These are phyloP conservation scores for Psammodynastes pulverulentus DNA, from an alignment of 2,113 vertebrate species.

Conservation along the genomic window DNA sequence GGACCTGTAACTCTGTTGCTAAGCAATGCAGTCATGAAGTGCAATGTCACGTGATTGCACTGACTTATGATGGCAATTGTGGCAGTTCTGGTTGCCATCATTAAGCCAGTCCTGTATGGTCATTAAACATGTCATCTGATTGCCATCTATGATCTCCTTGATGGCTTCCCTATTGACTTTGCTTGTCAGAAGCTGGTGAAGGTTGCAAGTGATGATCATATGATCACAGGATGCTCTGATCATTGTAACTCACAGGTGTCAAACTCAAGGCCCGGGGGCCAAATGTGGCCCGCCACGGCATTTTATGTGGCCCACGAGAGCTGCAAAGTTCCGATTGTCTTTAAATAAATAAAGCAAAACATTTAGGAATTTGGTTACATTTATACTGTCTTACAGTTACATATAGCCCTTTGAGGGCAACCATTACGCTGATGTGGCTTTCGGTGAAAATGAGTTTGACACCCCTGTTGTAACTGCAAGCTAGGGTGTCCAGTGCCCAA, in stretches of 20 bases:
- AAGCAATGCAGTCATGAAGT: background rate
- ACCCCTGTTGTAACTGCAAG: no score
- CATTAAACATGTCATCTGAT: background rate
- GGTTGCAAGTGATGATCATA: background rate
- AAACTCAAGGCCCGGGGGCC: no score
- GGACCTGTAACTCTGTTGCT: background rate
- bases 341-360: no score
- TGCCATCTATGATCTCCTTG: background rate
- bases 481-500: background rate
- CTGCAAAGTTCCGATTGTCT: no score
- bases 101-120: background rate
- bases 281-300: no score
- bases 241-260: no score
- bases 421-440: no score
- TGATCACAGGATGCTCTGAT: background rate
- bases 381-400: no score
- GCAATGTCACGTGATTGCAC: background rate
- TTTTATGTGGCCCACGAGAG: no score
- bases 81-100: background rate
- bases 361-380: no score
- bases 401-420: no score
- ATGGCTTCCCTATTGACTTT: background rate
- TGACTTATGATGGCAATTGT: background rate
- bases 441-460: no score
- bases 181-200: background rate